Conservation (phyloP, 1,140 invertebrate species). For the Atta texana region DNA sequence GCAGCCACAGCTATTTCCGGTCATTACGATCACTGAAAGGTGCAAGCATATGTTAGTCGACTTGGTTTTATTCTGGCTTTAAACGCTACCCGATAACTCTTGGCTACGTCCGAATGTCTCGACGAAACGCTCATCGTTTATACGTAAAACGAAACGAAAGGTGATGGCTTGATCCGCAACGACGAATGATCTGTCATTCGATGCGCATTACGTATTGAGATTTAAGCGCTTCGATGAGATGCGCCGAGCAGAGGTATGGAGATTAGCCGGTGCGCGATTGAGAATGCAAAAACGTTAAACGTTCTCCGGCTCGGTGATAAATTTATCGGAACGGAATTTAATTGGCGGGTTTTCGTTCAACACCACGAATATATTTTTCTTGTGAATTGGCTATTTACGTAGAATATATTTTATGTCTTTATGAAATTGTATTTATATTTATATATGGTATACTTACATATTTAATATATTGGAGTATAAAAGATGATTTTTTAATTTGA, state of each 20-base stretch:
- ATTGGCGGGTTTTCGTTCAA: constrained; percentile 22
- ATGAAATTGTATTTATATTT: background rate
- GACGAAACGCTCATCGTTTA: constrained; percentile 14
- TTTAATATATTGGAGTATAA: background rate
- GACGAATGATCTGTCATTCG: constrained; percentile 44
- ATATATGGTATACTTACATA: background rate
- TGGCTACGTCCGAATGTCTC: background rate
- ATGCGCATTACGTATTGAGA: constrained; percentile 57
- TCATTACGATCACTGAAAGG: constrained; percentile 55
- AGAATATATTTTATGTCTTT: constrained; percentile 14
- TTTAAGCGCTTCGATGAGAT: constrained; percentile 52
- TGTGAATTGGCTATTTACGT: background rate
- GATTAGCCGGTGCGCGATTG: constrained; percentile 25
- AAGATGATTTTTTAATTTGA: constrained; percentile 22
- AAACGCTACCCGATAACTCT: constrained; percentile 53
- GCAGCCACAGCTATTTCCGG: background rate
- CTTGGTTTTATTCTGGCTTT: constrained; percentile 39
- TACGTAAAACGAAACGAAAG: constrained; percentile 17
- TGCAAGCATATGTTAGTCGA: background rate
- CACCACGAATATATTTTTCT: constrained; percentile 35
- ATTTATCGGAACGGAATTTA: constrained; percentile 57
- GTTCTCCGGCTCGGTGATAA: constrained; percentile 14
- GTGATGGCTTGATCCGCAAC: constrained; percentile 32
- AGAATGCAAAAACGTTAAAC: constrained; percentile 44
- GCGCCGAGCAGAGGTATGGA: constrained; percentile 29